phyloP scores from a whole-genome alignment of 2,113 vertebrate genomes.

The Caretta caretta region DNA sequence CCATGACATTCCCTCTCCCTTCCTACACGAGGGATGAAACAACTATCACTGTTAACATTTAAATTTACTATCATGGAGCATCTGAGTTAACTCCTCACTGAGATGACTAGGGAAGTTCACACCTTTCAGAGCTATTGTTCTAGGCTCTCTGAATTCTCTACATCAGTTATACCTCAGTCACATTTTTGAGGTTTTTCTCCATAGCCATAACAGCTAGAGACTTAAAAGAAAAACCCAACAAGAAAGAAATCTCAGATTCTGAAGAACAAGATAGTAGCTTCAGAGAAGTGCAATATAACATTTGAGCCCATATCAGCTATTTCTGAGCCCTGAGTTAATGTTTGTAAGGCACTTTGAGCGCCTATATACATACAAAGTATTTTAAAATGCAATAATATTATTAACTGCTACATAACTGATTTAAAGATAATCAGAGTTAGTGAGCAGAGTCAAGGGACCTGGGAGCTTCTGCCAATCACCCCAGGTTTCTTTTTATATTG shows the following conservation, averaged over 20 bases:
- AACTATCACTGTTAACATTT: not conserved
- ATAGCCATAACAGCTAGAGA: not conserved
- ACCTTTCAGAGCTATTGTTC: not conserved
- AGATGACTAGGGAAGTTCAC: fast-evolving
- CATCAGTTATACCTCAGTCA: fast-evolving
- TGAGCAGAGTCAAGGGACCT: not conserved
- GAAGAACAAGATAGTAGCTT: not conserved
- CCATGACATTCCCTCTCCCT: not conserved
- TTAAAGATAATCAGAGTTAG: not conserved
- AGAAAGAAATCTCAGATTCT: not conserved
- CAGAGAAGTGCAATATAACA: not conserved
- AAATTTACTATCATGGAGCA: not conserved
- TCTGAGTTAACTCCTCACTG: not conserved
- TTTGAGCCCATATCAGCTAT: not conserved
- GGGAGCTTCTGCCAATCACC: not conserved
- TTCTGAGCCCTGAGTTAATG: not conserved
- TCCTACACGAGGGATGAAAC: fast-evolving
- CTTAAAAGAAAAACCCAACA: not conserved
- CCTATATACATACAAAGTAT: not conserved
- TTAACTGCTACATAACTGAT: not conserved
- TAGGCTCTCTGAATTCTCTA: not conserved
- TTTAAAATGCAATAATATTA: not conserved
- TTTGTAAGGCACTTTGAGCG: not conserved
- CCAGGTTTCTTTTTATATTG: not conserved
- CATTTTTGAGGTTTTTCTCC: not conserved